A percentile compares a stretch with the other conserved stretches of the same genome.
phyloP scores from a whole-genome alignment of 2,797 vertebrate genomes.

The Momotus momota region DNA sequence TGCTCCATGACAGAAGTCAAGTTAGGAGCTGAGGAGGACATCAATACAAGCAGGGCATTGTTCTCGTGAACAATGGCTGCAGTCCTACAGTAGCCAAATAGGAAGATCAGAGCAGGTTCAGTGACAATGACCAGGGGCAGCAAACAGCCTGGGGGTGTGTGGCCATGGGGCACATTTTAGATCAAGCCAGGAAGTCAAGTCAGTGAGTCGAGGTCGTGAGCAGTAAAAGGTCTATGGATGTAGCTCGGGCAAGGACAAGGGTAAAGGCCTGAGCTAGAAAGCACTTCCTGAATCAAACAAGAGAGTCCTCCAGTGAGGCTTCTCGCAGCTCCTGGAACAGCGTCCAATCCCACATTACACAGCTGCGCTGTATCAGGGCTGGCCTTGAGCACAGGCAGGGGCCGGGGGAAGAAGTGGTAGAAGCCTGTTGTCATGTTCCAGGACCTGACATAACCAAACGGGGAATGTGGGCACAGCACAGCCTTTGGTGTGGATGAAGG shows the following conservation, averaged over 20 bases:
- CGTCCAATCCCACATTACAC: not conserved
- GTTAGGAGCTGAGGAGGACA: not conserved
- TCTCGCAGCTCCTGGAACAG: not conserved
- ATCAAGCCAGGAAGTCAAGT: not conserved
- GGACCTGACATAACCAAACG: accelerated
- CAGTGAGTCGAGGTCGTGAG: not conserved
- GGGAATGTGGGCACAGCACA: not conserved
- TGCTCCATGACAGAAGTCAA: not conserved
- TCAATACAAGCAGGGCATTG: not conserved
- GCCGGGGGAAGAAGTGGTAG: not conserved
- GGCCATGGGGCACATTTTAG: accelerated
- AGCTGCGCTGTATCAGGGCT: not conserved
- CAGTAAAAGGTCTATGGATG: not conserved
- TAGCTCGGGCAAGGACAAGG: not conserved
- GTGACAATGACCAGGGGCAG: not conserved
- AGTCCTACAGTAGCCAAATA: accelerated
- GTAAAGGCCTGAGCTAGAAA: not conserved
- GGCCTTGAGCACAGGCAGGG: not conserved
- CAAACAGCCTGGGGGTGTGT: too few species aligned
- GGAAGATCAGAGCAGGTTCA: not conserved
- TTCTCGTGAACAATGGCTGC: not conserved
- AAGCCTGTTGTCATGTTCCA: not conserved
- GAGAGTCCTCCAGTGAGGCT: not conserved
- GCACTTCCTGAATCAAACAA: not conserved
- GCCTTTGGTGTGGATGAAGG: not conserved